Conservation (phyloP, 2,113 vertebrate species). For the Rhinolophus ferrumequinum region DNA sequence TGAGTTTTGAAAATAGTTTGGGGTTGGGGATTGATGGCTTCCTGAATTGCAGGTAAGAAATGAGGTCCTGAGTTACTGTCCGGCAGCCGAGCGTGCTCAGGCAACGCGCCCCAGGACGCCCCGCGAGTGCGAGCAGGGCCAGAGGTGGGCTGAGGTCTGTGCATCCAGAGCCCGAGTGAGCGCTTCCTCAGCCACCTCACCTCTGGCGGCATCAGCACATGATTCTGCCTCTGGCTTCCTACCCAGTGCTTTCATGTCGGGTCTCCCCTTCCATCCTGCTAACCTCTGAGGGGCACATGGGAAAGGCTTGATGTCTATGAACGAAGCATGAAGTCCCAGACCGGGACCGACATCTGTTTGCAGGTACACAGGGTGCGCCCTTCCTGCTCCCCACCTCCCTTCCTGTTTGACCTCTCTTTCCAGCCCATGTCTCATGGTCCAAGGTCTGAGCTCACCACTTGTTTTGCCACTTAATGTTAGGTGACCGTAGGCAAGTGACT, state of each 20-base stretch:
- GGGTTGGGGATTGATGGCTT: not conserved
- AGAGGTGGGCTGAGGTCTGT: too few relatives aligned
- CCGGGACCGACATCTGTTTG: not conserved
- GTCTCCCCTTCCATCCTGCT: not conserved
- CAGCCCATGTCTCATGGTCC: not conserved
- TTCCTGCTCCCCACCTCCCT: too few relatives aligned
- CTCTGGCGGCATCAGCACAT: rapidly evolving
- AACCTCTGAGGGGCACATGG: not conserved
- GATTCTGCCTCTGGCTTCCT: not conserved
- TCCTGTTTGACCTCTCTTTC: not conserved
- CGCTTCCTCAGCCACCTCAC: not conserved
- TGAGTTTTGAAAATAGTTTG: not conserved
- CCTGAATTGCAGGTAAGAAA: not conserved
- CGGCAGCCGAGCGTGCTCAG: too few relatives aligned
- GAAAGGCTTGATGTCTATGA: not conserved
- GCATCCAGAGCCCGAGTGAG: not conserved
- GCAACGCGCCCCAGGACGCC: not conserved
- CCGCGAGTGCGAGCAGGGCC: not conserved
- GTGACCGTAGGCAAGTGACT: not conserved
- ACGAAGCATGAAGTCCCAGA: not conserved
- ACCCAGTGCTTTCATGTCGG: rapidly evolving
- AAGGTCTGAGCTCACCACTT: not conserved
- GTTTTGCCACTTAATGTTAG: not conserved
- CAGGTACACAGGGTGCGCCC: not conserved
- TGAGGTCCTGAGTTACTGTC: not conserved